Base-by-base conservation (phyloP, 2,113 vertebrate genomes). In the Alouatta palliata region DNA sequence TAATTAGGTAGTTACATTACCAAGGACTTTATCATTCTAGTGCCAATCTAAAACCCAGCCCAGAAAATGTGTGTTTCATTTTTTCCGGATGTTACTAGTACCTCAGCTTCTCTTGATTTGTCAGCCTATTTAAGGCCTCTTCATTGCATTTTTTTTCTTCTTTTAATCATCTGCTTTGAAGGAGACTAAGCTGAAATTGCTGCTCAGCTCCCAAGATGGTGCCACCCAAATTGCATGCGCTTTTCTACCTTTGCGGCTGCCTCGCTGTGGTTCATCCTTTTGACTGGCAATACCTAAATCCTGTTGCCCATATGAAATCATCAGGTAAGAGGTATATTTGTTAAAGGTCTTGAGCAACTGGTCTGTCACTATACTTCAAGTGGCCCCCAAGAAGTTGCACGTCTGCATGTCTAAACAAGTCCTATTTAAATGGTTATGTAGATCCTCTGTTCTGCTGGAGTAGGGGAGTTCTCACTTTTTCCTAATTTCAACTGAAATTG, bases 161-260 rank as follows among this genome's bases (percentile, higher is more conserved):
- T 76, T 92, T 93, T 82, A 58, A 73, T 40, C 54, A 47, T 76
- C 77, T 80, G 54, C 76, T 75, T 20, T 70, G 61, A 96, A 96
- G 97, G 96, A 96, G 43, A 49, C 64, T 79, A 79, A 86, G 7
- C 79, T 54, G 80, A 94, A 96, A 73, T 35, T 1, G 0, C 85
- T 19, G 40, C 91, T 96, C 75, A 81, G 52, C 80, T 90, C 20
- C 58, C 81, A 75, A 70, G 96, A 98, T 98, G 98, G 61, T 49
- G 25, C 61, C 81, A 1, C 37, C 27, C 81, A 97, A 80, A 91
- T 6, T 97, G 84, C 92, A 52, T 25, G 37, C 0, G 12, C 75
- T 97, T 70, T 76, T 97, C 96, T 97, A 90, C 88, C 77, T 98
- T 87, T 94, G 86, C 47, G 47, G 85, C 85, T 97, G 96, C 88